phyloP scores from a whole-genome alignment of 2,888 invertebrate species.

The Thyatira batis region DNA sequence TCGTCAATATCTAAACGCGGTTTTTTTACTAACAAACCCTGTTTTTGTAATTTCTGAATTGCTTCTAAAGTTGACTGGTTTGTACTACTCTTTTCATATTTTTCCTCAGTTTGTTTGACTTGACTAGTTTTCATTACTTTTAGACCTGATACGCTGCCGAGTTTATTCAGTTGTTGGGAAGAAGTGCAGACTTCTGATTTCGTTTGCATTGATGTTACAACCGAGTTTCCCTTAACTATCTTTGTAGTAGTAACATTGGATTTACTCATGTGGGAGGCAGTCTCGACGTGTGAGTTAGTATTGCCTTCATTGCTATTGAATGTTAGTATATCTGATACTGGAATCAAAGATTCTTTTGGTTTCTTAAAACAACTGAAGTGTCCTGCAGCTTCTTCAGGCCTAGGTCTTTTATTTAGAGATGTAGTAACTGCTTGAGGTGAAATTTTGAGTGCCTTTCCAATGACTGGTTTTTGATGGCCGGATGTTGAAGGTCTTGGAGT shows the following conservation, averaged over 20 bases:
- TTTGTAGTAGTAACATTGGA: conserved; percentile 58
- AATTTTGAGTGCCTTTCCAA: conserved; percentile 56
- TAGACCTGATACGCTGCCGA: conserved; percentile 57
- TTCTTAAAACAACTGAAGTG: conserved; percentile 73
- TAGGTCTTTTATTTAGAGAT: conserved; percentile 42
- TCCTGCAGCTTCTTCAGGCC: conserved; percentile 44
- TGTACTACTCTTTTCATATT: conserved; percentile 49
- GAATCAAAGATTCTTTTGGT: conserved; percentile 63
- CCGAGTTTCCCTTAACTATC: conserved; percentile 55
- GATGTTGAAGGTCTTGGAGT: conserved; percentile 39
- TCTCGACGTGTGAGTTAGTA: conserved; percentile 42
- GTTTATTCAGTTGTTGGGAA: conserved; percentile 59
- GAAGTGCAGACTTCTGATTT: conserved; percentile 58
- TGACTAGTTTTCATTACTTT: conserved; percentile 63
- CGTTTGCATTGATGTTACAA: conserved; percentile 57
- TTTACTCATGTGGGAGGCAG: conserved; percentile 52
- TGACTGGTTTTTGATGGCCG: conserved; percentile 31
- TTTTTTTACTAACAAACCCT: conserved; percentile 71
- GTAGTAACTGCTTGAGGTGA: conserved; percentile 49
- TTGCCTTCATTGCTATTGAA: conserved; percentile 36
- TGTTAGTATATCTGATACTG: conserved; percentile 45
- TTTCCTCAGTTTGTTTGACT: conserved; percentile 60
- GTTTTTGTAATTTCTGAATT: conserved; percentile 71
- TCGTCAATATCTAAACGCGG: conserved; percentile 59
- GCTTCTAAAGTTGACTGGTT: conserved; percentile 66